Conservation (phyloP, 2,797 vertebrate species). For the Megaceryle alcyon region DNA sequence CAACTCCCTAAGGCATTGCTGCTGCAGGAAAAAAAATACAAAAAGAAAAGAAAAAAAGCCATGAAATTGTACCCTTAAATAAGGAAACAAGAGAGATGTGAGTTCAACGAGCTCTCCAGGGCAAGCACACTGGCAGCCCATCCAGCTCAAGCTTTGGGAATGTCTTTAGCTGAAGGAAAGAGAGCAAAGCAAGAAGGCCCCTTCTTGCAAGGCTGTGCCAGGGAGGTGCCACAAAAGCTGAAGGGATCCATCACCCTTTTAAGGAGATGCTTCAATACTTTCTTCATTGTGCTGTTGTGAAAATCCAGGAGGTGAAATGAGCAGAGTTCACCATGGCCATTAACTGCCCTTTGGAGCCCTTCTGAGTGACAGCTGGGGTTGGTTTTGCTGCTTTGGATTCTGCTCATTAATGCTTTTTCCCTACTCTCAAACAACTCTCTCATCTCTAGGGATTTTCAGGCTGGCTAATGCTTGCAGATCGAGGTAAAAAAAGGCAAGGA, state of each 20-base stretch:
- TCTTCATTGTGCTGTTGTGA: background rate
- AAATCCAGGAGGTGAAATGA: background rate
- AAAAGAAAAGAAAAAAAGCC: background rate
- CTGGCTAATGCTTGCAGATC: background rate
- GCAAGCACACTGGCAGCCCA: background rate
- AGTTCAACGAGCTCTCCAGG: conserved; percentile 1
- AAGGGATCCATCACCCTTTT: background rate
- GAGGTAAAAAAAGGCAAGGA: background rate
- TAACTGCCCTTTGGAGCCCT: background rate
- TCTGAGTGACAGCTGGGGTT: background rate
- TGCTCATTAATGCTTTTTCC: background rate
- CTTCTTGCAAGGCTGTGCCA: background rate
- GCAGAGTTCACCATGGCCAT: background rate
- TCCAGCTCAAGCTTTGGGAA: background rate
- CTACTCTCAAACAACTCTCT: background rate
- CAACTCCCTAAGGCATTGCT: background rate
- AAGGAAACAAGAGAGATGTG: background rate
- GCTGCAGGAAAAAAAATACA: background rate
- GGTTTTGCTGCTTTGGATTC: background rate
- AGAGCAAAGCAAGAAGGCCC: background rate
- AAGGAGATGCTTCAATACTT: background rate
- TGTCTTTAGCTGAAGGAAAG: background rate
- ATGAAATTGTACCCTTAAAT: background rate
- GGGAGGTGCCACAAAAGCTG: background rate
- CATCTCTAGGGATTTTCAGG: background rate